Conservation (phyloP, 2,797 vertebrate species). For the Schizopygopsis malacanthus region DNA sequence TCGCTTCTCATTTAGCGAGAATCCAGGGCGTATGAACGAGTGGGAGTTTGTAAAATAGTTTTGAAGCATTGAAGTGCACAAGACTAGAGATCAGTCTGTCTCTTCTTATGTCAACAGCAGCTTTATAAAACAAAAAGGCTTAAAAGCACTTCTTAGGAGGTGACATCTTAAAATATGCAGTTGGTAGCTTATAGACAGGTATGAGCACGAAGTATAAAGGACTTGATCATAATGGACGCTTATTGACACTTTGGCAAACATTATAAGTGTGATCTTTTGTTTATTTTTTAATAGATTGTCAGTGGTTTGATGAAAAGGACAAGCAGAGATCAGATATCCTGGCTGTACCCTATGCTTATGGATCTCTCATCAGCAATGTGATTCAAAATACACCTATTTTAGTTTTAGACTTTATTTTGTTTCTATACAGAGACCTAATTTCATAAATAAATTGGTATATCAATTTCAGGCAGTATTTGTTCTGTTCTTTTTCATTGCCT, state of each 20-base stretch:
- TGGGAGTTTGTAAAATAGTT: not conserved
- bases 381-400: not conserved
- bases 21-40: not conserved
- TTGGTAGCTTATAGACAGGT: slow-evolving; percentile 2
- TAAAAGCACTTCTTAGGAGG: not conserved
- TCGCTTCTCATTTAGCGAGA: not conserved
- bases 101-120: slow-evolving; percentile 22
- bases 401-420: not conserved
- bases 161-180: slow-evolving; percentile 10
- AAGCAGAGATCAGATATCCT: not conserved
- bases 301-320: not conserved
- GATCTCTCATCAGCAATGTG: not conserved
- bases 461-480: not conserved
- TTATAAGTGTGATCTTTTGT: not conserved
- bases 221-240: not conserved
- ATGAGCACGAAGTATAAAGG: not conserved
- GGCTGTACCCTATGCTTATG: not conserved
- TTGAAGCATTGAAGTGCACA: slow-evolving; percentile 12
- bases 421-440: not conserved
- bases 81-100: slow-evolving; percentile 28
- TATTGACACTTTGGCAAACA: not conserved
- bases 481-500: too few relatives aligned
- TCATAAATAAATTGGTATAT: not conserved
- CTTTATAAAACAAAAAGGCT: slow-evolving; percentile 24
- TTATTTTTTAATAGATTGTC: not conserved